These are phyloP conservation scores for Aphelenchoides bicaudatus DNA, from an alignment of 2,888 invertebrate genomes.

Conservation along the genomic window DNA sequence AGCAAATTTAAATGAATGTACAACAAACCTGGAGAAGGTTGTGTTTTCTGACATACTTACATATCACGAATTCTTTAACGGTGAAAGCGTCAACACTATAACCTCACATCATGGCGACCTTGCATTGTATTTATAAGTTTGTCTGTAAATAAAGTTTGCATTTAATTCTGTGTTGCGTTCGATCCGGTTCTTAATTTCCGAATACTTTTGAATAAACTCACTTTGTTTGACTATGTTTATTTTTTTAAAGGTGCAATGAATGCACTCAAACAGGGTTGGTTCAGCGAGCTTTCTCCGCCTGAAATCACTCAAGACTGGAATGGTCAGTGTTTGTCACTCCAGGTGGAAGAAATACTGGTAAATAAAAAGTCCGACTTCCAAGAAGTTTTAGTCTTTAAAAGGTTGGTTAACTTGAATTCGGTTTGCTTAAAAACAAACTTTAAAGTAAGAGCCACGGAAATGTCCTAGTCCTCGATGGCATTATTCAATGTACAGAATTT, in stretches of 20 bases:
- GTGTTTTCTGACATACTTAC: neutral
- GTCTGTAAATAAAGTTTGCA: neutral
- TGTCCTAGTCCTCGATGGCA: constrained; percentile 14
- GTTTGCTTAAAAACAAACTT: neutral
- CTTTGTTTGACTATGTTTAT: no score
- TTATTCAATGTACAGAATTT: constrained; percentile 12
- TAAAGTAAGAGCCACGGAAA: constrained; percentile 10
- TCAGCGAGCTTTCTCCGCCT: neutral
- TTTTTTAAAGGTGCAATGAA: constrained; percentile 4
- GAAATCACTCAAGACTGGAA: constrained; percentile 2
- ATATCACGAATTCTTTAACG: neutral
- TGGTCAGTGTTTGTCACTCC: constrained; percentile 14
- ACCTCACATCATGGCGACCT: neutral
- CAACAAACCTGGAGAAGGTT: neutral
- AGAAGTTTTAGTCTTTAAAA: constrained; percentile 18
- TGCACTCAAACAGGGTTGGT: constrained; percentile 4
- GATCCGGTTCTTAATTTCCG: no score
- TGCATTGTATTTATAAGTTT: neutral
- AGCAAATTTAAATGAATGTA: neutral
- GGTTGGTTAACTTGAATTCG: neutral
- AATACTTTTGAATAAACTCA: no score
- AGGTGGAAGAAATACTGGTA: constrained; percentile 11
- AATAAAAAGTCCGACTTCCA: constrained; percentile 10
- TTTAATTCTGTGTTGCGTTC: no score
- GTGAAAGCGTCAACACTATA: neutral